A percentile compares a stretch with the other conserved stretches of the same genome.
Conservation (phyloP, 1,140 invertebrate species). For the Drosophila grimshawi region DNA sequence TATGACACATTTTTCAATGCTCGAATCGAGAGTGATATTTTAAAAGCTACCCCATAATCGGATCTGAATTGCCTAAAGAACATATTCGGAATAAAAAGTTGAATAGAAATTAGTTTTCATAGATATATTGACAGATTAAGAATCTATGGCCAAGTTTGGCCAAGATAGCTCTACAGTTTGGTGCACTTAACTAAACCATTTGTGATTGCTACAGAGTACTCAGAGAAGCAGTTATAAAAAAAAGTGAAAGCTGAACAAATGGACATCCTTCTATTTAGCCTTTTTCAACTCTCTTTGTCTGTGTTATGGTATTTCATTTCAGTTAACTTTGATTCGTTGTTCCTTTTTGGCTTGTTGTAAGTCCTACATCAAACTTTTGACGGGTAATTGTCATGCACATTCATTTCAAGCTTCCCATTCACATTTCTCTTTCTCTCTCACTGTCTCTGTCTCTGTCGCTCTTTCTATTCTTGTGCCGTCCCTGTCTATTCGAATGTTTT, state of each 20-base stretch:
- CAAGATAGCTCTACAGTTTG: too few relatives aligned
- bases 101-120: too few relatives aligned
- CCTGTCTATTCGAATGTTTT: conserved; percentile 16
- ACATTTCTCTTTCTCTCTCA: neutral
- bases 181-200: too few relatives aligned
- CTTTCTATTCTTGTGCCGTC: neutral
- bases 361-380: conserved; percentile 74
- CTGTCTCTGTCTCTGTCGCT: conserved; percentile 19
- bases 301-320: conserved; percentile 5
- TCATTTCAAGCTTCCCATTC: conserved; percentile 51
- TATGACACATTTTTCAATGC: too few relatives aligned
- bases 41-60: too few relatives aligned
- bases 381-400: conserved; percentile 71
- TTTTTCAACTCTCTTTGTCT: neutral
- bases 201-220: neutral
- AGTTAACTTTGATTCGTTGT: conserved; percentile 19
- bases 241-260: neutral
- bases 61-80: too few relatives aligned
- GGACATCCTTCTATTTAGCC: conserved; percentile 21
- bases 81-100: too few relatives aligned
- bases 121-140: too few relatives aligned
- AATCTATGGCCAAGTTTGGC: too few relatives aligned
- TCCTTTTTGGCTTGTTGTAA: conserved; percentile 16
- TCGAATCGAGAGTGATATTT: too few relatives aligned
- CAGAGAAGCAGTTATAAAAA: conserved; percentile 7